phyloP scores from a whole-genome alignment of 2,888 invertebrate genomes.

The Drosophila niveifrons region DNA sequence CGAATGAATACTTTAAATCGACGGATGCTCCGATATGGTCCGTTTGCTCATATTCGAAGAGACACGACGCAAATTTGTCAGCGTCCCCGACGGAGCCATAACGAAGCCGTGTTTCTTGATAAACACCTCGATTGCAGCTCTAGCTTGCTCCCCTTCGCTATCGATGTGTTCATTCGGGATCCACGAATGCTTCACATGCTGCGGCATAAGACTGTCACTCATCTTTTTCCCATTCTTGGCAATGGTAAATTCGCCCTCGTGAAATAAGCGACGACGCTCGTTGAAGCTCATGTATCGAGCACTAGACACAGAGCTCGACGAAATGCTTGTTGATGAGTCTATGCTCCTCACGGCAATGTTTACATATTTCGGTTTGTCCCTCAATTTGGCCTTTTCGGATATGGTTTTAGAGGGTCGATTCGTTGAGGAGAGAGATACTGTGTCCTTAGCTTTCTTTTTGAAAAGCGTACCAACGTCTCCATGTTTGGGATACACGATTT shows the following conservation, averaged over 20 bases:
- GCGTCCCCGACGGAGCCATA: background rate
- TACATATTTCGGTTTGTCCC: no score
- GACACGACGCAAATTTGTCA: conserved; percentile 12
- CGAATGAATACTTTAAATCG: no score
- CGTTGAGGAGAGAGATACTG: no score
- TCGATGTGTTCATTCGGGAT: background rate
- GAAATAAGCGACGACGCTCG: conserved; percentile 29
- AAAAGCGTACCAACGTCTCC: no score
- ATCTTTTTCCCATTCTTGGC: conserved; percentile 43
- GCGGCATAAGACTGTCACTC: conserved; percentile 30
- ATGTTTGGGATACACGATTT: no score
- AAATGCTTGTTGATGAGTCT: background rate
- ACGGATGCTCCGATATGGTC: background rate
- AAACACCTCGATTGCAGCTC: background rate
- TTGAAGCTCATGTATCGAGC: background rate
- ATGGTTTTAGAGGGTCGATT: no score
- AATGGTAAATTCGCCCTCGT: conserved; percentile 44
- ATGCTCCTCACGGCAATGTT: no score
- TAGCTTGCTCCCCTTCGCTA: conserved; percentile 14
- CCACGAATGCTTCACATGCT: no score
- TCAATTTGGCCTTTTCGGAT: no score
- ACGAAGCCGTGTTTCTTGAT: background rate
- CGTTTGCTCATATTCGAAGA: conserved; percentile 5
- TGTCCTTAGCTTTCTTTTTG: no score
- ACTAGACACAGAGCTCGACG: background rate